Evolutionary conservation across 2,888 invertebrate genomes (phyloP), one percentile per base, ranked within the genome.

Genomic region (Agrochola lota): DNA sequence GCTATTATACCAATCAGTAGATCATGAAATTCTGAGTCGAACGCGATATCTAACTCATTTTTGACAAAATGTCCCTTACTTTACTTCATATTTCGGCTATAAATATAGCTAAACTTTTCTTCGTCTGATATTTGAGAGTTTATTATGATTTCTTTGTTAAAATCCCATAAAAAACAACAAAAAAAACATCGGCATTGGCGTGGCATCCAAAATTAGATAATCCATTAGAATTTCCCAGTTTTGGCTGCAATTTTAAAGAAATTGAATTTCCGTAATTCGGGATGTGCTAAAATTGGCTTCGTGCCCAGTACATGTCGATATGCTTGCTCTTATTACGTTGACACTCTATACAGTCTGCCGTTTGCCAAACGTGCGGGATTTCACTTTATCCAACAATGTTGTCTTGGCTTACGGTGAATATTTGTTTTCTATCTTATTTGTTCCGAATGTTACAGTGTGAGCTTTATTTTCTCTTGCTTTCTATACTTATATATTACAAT

Each of bases 251-350:
- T 78, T 71, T 72, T 43, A 59, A 62, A 72, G 67, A 62, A 67
- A 81, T 83, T 57, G 78, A 81, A 78, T 78, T 67, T 78, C 15
- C n/a, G 23, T 78, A 35, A 72, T 83, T 78, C 66, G 46, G 26
- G 17, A 62, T 35, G 35, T 35, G 67, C 55, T 35, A 46, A 30
- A 67, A 62, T 78, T 81, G 81, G 81, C 71, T 1, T 2, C 30
- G 57, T 35, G 78, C 80, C 81, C 66, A 67, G 43, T 23, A 72
- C 78, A 43, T 78, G 81, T 83, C 78, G 78, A 83, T 78, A 62
- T 78, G 55, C 35, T 83, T 83, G 60, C 60, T 83, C 71, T 62
- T 81, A 71, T 78, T 72, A 67, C 66, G 26, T 26, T 71, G 78
- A 83, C 67, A 78, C 78, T 66, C 66, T 35, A 52, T 57, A 26